Conservation (phyloP, 1,140 invertebrate species). For the Antheraea pernyi region DNA sequence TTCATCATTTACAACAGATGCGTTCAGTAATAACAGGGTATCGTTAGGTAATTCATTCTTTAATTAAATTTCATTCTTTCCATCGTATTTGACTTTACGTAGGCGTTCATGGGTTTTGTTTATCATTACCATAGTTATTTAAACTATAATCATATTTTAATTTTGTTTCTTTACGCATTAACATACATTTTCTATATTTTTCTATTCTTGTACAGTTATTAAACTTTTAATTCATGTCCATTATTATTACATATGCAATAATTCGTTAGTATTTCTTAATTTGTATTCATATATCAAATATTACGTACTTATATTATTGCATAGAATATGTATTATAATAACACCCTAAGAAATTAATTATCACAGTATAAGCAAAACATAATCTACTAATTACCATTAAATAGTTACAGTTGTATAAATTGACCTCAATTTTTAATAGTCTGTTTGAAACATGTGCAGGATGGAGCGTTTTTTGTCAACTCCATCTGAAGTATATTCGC, state of each 20-base stretch:
- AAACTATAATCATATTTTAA: conserved; percentile 18
- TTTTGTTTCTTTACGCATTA: not conserved
- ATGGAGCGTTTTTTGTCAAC: conserved; percentile 67
- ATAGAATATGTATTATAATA: not conserved
- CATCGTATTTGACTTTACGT: conserved; percentile 31
- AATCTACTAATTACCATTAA: too few species aligned
- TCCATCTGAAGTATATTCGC: conserved; percentile 58
- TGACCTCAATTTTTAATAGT: conserved; percentile 43
- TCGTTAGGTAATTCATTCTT: conserved; percentile 55
- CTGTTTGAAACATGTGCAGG: conserved; percentile 51
- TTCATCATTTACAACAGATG: conserved; percentile 71
- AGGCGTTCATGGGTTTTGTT: conserved; percentile 36
- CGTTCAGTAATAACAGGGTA: conserved; percentile 60
- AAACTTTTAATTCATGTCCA: not conserved
- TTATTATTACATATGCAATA: not conserved
- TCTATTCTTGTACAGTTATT: not conserved
- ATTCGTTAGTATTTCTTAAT: not conserved
- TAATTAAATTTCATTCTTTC: conserved; percentile 63
- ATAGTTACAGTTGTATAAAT: conserved; percentile 20
- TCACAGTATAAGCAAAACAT: too few species aligned
- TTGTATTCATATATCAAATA: not conserved
- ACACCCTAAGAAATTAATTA: too few species aligned
- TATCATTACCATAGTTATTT: conserved; percentile 32
- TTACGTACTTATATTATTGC: too few species aligned
- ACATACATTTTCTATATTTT: conserved; percentile 6